phyloP scores from a whole-genome alignment of 2,113 vertebrate species.

The Clupea harengus region DNA sequence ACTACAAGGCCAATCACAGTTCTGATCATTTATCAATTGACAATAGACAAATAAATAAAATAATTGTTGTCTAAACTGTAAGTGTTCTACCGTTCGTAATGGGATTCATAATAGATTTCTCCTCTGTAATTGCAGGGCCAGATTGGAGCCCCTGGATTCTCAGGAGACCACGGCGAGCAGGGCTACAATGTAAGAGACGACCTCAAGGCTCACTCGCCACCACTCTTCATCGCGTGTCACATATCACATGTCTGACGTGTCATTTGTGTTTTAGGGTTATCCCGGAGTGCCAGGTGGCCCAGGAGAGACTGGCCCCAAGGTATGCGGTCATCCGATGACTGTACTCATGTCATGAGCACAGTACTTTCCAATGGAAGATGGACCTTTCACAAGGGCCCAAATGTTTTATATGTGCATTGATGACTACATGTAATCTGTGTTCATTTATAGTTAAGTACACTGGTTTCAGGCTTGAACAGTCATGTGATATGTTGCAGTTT shows the following conservation, averaged over 20 bases:
- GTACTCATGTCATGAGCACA: neutral
- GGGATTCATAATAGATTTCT: neutral
- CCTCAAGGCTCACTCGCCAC: neutral
- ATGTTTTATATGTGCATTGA: neutral
- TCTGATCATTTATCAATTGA: too few species aligned
- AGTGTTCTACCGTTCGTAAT: neutral
- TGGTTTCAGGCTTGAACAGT: neutral
- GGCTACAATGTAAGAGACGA: slow-evolving; percentile 65
- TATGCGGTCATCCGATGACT: slow-evolving; percentile 35
- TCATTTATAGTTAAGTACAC: neutral
- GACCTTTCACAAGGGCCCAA: neutral
- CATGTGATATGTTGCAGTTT: neutral
- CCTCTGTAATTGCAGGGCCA: slow-evolving; percentile 62
- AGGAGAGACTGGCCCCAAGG: slow-evolving; percentile 54
- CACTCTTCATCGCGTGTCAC: neutral
- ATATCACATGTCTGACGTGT: neutral
- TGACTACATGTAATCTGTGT: neutral
- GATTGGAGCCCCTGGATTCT: slow-evolving; percentile 64
- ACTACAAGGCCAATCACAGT: too few species aligned
- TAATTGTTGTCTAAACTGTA: neutral
- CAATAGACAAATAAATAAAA: neutral
- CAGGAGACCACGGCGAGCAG: slow-evolving; percentile 67
- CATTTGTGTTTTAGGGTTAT: slow-evolving; percentile 63
- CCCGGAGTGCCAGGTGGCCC: slow-evolving; percentile 52
- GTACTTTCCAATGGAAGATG: neutral